Evolutionary conservation across 2,797 vertebrate genomes (phyloP).

Genomic region (Amblyopsis hoosieri): DNA sequence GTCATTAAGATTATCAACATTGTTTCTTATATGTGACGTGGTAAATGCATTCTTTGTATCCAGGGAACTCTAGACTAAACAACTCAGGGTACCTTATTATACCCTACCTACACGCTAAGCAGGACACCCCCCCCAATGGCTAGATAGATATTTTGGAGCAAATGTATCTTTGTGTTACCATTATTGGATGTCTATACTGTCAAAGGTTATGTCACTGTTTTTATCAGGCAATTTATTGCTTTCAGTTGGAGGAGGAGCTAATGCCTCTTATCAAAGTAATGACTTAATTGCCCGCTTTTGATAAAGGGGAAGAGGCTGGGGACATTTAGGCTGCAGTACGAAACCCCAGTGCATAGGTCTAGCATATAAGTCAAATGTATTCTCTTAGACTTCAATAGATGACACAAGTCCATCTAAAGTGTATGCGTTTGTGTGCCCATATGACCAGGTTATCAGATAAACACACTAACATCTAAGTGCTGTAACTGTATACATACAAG

Average conservation of each 20-base stretch:
- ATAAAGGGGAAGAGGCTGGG: slow-evolving; percentile 26
- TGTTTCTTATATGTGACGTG: no score
- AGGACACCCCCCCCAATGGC: neutral
- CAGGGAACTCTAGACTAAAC: neutral
- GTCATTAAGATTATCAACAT: neutral
- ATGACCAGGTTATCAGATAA: neutral
- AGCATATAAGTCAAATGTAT: neutral
- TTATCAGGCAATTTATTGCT: slow-evolving; percentile 64
- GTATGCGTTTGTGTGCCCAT: slow-evolving; percentile 1
- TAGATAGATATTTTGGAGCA: neutral
- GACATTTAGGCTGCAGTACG: no score
- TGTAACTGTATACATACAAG: no score
- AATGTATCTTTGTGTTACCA: neutral
- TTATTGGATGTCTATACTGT: neutral
- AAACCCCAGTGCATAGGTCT: no score
- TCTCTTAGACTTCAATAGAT: neutral
- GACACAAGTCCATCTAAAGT: neutral
- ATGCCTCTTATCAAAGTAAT: slow-evolving; percentile 39
- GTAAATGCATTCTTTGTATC: no score
- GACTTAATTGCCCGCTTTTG: slow-evolving; percentile 29
- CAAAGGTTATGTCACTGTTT: slow-evolving; percentile 41
- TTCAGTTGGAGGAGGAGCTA: slow-evolving; percentile 50
- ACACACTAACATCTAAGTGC: no score
- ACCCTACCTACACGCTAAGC: neutral
- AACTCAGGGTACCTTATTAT: neutral